phyloP scores from a whole-genome alignment of 2,113 vertebrate genomes.

The Psilopogon haemacephalus region DNA sequence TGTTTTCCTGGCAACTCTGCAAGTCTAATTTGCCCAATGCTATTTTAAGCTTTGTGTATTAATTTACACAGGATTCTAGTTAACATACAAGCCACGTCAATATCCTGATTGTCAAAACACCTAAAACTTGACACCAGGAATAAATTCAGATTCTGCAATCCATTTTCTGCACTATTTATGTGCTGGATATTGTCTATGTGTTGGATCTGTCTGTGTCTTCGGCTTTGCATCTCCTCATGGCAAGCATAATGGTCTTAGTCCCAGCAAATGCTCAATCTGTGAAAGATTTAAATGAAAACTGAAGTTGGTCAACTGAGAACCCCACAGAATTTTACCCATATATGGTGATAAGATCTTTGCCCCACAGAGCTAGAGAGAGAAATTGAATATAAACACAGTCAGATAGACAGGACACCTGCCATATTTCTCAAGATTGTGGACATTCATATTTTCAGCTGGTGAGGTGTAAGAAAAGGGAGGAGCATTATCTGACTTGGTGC shows the following conservation, averaged over 20 bases:
- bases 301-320: background rate
- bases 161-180: background rate
- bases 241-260: background rate
- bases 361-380: background rate
- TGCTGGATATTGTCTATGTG: background rate
- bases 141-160: background rate
- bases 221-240: background rate
- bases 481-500: background rate
- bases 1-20: background rate
- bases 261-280: background rate
- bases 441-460: background rate
- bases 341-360: background rate
- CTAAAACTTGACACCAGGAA: background rate
- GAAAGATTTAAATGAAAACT: background rate
- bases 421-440: background rate
- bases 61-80: background rate
- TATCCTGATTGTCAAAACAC: background rate
- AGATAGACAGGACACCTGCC: background rate
- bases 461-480: background rate
- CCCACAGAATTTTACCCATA: background rate
- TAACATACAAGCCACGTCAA: background rate
- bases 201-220: background rate
- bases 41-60: conserved; percentile 17
- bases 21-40: background rate
- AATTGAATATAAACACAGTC: background rate